Evolutionary conservation across 1,140 invertebrate genomes (phyloP), one percentile per base, ranked within the genome.

Genomic region (Drosophila ohnishii): DNA sequence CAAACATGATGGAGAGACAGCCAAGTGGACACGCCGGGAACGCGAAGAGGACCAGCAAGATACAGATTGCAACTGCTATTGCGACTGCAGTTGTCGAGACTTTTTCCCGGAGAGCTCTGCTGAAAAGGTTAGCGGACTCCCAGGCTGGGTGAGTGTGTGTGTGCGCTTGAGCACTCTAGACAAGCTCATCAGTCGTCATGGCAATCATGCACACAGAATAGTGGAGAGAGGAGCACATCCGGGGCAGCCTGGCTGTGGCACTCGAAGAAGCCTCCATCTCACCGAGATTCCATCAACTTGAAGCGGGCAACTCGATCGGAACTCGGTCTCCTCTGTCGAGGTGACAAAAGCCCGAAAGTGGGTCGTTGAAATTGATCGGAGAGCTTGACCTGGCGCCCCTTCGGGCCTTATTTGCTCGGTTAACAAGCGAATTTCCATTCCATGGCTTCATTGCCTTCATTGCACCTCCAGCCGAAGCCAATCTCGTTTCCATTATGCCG

Each of bases 181-280:
- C 78, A 77, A 82, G 73, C 79, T 82, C 79, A 81, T 82, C 79
- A 82, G 55, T 71, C 53, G 63, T 34, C 78, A 77, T 59, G 80
- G 75, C 71, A 73, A 66, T 75, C 57, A 70, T 66, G 61, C 45
- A 56, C 56, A 61, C 56, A 48, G 50, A 2, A 35, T 22, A 44
- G 16, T 19, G 0, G 13, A 53, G 50, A 1, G 16, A 53, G 51
- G 35, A 51, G 35, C 61, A 80, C 83, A 84, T 80, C 64, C 80
- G 67, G 66, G 59, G 58, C 55, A 44, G 51, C 64, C 64, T 63
- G 79, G 75, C 50, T 57, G 48, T 67, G 59, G 19, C 55, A 67
- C 66, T 75, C 51, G 65, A 78, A 83, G 79, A 63, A 37, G 64
- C 60, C 69, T 64, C 71, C 80, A 62, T 78, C 61, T 63, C 64